Evolutionary conservation across 2,888 invertebrate genomes (phyloP).

Genomic region (Idaea straminata): DNA sequence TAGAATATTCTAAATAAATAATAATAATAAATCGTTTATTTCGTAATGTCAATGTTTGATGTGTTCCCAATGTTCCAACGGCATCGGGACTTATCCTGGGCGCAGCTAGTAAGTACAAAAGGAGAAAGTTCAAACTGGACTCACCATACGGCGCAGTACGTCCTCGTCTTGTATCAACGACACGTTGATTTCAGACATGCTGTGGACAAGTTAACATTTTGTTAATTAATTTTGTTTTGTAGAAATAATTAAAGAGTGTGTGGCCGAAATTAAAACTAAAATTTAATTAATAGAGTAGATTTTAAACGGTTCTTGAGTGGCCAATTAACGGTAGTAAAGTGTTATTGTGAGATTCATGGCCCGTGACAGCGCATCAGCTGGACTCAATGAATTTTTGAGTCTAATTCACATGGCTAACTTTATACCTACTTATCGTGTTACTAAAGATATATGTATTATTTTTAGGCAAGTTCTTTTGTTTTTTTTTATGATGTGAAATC

Average conservation of each 20-base stretch:
- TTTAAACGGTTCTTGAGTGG: background rate
- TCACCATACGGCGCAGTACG: constrained; percentile 87
- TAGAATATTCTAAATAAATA: too few species aligned
- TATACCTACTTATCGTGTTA: background rate
- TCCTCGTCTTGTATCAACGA: constrained; percentile 88
- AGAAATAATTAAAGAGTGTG: background rate
- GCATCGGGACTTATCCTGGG: too few species aligned
- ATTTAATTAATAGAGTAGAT: background rate
- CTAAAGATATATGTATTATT: too few species aligned
- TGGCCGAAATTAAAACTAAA: constrained; percentile 2
- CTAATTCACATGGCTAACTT: constrained; percentile 1
- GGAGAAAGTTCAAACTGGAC: constrained; percentile 15
- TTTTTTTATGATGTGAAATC: background rate
- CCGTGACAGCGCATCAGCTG: background rate
- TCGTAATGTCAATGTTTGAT: too few species aligned
- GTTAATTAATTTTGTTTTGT: background rate
- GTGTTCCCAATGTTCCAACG: too few species aligned
- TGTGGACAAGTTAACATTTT: constrained; percentile 44
- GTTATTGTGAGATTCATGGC: background rate
- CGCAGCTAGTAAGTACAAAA: background rate
- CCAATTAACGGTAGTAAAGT: background rate
- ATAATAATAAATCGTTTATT: too few species aligned
- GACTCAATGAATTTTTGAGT: constrained; percentile 4
- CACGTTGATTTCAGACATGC: constrained; percentile 83
- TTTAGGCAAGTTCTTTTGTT: background rate